phyloP scores from a whole-genome alignment of 2,113 vertebrate species.

The Hyperopisus bebe region DNA sequence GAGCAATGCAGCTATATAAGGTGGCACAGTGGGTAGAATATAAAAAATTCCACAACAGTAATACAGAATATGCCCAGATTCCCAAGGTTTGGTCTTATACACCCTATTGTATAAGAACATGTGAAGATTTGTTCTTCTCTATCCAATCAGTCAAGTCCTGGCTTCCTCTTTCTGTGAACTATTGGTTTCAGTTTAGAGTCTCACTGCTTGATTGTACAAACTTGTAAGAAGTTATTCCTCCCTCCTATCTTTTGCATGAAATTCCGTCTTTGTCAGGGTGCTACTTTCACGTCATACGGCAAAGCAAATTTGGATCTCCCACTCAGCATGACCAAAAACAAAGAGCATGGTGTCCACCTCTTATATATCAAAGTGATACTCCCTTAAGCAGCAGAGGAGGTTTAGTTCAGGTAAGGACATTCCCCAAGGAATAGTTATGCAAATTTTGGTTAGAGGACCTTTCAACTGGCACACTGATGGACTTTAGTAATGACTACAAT shows the following conservation, averaged over 20 bases:
- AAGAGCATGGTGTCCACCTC: not conserved
- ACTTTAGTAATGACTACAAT: not conserved
- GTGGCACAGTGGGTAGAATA: not conserved
- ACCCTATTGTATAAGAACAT: no score
- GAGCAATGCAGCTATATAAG: not conserved
- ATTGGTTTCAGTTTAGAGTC: not conserved
- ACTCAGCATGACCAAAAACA: not conserved
- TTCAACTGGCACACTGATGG: not conserved
- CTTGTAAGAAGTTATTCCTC: not conserved
- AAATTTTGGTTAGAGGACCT: not conserved
- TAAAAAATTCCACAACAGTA: not conserved
- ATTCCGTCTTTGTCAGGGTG: not conserved
- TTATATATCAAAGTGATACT: not conserved
- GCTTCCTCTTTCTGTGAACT: not conserved
- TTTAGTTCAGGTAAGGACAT: not conserved
- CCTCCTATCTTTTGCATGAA: not conserved
- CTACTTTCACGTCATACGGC: not conserved
- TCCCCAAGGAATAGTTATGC: not conserved
- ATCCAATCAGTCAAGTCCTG: not conserved
- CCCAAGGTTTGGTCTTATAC: not conserved
- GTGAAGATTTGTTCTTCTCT: not conserved
- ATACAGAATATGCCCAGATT: not conserved
- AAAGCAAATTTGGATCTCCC: conserved; percentile 1
- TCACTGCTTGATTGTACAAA: not conserved
- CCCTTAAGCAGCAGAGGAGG: not conserved